Percentiles rank a stretch among this genome's conserved stretches.
Conservation (phyloP, 2,888 invertebrate genomes). For the Andrena chrysosceles region DNA sequence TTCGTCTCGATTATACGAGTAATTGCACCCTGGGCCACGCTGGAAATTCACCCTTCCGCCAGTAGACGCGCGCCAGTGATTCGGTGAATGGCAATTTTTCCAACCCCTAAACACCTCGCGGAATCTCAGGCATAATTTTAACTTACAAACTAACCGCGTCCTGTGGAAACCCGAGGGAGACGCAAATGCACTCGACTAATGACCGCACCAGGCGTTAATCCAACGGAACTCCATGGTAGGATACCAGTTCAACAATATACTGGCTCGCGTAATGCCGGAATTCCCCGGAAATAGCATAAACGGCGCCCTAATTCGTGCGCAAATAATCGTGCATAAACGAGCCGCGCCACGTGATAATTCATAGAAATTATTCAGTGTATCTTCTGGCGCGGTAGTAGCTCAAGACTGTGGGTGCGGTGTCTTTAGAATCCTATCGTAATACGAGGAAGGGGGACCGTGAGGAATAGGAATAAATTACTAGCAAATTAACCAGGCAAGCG, state of each 20-base stretch:
- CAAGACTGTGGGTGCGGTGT: constrained; percentile 30
- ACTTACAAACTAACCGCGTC: constrained; percentile 33
- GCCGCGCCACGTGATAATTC: constrained; percentile 47
- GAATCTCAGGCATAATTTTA: constrained; percentile 29
- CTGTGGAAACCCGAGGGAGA: constrained; percentile 24
- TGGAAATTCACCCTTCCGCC: background rate
- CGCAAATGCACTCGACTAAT: constrained; percentile 49
- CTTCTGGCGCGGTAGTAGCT: background rate
- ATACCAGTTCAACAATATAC: constrained; percentile 54
- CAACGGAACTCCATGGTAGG: constrained; percentile 46
- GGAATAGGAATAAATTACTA: too few species aligned
- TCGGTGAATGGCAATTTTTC: constrained; percentile 9
- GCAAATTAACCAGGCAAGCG: too few species aligned
- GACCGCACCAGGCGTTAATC: constrained; percentile 51
- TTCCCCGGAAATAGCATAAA: constrained; percentile 36
- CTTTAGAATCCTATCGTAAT: background rate
- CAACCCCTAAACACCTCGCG: background rate
- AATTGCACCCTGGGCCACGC: background rate
- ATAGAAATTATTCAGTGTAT: constrained; percentile 42
- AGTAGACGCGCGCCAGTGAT: background rate
- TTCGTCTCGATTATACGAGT: background rate
- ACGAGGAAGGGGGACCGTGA: too few species aligned
- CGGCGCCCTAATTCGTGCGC: constrained; percentile 39
- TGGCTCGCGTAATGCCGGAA: constrained; percentile 45
- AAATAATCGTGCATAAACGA: constrained; percentile 42